These are phyloP conservation scores for Pipistrellus pipistrellus DNA, from an alignment of 2,797 vertebrate species.

Conservation along the genomic window DNA sequence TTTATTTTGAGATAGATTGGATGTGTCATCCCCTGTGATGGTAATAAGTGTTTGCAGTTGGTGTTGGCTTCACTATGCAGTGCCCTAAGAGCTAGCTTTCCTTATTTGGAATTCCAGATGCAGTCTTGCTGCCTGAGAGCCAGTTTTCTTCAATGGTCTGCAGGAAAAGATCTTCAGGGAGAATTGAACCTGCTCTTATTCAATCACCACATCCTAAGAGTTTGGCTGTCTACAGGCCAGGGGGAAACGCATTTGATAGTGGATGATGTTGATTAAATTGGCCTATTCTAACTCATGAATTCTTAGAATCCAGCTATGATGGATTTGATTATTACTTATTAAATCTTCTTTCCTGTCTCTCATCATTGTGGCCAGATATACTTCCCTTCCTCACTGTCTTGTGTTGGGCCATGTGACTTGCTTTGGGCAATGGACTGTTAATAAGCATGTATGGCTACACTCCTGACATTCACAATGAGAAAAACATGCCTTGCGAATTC, in stretches of 20 bases:
- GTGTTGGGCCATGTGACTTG: not conserved
- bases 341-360: not conserved
- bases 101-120: constrained; percentile 26
- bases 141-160: not conserved
- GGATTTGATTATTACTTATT: not conserved
- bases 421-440: not conserved
- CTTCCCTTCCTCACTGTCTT: not conserved
- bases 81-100: not conserved
- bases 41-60: not conserved
- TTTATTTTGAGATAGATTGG: constrained; percentile 41
- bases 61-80: not conserved
- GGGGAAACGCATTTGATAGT: not conserved
- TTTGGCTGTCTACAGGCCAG: not conserved
- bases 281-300: not conserved
- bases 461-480: not conserved
- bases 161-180: not conserved
- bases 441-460: not conserved
- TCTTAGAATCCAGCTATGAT: not conserved
- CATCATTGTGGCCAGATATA: not conserved
- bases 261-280: not conserved
- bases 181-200: not conserved
- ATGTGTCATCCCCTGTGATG: constrained; percentile 22
- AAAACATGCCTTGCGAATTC: not conserved
- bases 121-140: not conserved
- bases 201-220: not conserved